Evolutionary conservation across 1,140 invertebrate species (phyloP), one percentile per base, ranked within the genome.

Genomic region (Zaprionus inermis): DNA sequence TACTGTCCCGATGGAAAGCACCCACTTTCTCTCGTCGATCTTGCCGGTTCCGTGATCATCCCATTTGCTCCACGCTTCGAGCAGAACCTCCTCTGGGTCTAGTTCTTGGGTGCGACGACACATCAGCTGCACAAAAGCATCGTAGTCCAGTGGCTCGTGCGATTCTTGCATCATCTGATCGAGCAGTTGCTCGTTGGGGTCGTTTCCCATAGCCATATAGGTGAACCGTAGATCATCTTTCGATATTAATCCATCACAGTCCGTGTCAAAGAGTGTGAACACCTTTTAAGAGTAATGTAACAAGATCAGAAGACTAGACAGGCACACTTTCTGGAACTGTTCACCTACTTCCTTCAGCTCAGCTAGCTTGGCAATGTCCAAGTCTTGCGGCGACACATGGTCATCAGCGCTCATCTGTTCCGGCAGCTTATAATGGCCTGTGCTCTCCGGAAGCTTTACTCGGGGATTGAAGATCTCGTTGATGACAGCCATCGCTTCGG

Each of bases 11-110:
- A 5, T 51, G 12, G 34, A 70, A 7, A 22, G 14, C 51, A 90
- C 82, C 58, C 86, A 94, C 94, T 92, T 94, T 80, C 94, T 93
- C 80, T 95, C 94, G 12, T 93, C 92, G 36, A 95, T 95, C 22
- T 93, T 93, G 73, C 94, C 94, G 6, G 93, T 93, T 58, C 93
- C 93, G 28, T 94, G 92, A 6, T 91, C 92, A 71, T 95, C 94
- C 94, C 94, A 95, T 20, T 94, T 94, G 44, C 94, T 94, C 71
- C 95, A 91, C 0, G 94, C 94, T 10, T 93, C 93, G 0, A 94
- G 81, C 10, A 95, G 82, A 6, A 94, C 94, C 61, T 94, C 94
- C 80, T 95, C 94, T 0, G 94, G 93, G 85, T 95, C 94, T 44
- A 95, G 80, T 72, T 94, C 94, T 28, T 94, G 91, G 2, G 94